These are phyloP conservation scores for Polydrusus pterygomalis DNA, from an alignment of 2,888 invertebrate species.

Conservation along the genomic window DNA sequence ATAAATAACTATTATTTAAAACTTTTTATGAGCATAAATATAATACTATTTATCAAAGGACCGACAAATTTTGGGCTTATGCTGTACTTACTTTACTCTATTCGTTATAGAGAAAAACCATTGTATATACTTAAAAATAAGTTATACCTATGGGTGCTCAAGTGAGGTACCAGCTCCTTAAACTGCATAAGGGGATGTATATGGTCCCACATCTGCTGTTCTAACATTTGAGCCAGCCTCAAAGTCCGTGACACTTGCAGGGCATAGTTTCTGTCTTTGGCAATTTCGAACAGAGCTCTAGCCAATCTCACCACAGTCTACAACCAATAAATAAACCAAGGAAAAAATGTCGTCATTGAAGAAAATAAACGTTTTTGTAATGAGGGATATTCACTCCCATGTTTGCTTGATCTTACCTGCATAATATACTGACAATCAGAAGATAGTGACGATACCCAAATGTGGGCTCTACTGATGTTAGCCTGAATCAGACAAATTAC, in stretches of 20 bases:
- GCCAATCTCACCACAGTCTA: constrained; percentile 94
- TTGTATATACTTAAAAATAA: too few relatives aligned
- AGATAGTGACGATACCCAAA: constrained; percentile 89
- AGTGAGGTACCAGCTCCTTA: constrained; percentile 78
- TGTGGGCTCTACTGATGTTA: constrained; percentile 86
- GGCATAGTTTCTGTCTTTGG: constrained; percentile 86
- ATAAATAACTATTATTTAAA: too few relatives aligned
- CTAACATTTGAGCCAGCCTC: constrained; percentile 93
- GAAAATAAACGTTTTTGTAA: background rate
- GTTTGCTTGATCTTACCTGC: constrained; percentile 76
- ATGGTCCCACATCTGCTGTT: constrained; percentile 92
- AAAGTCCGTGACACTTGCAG: constrained; percentile 90
- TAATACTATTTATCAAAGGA: too few relatives aligned
- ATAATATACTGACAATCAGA: constrained; percentile 93
- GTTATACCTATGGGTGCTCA: constrained; percentile 78
- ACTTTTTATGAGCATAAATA: too few relatives aligned
- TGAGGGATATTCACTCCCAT: too few relatives aligned
- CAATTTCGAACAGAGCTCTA: constrained; percentile 95
- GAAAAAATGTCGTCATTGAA: too few relatives aligned
- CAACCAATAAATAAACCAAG: constrained; percentile 53
- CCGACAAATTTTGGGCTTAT: too few relatives aligned
- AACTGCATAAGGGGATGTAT: constrained; percentile 92
- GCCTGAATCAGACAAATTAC: constrained; percentile 96
- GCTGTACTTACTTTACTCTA: too few relatives aligned
- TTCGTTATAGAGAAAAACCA: too few relatives aligned